Base-by-base conservation (phyloP, 2,888 invertebrate species). In the Marasmarcha lunaedactyla region DNA sequence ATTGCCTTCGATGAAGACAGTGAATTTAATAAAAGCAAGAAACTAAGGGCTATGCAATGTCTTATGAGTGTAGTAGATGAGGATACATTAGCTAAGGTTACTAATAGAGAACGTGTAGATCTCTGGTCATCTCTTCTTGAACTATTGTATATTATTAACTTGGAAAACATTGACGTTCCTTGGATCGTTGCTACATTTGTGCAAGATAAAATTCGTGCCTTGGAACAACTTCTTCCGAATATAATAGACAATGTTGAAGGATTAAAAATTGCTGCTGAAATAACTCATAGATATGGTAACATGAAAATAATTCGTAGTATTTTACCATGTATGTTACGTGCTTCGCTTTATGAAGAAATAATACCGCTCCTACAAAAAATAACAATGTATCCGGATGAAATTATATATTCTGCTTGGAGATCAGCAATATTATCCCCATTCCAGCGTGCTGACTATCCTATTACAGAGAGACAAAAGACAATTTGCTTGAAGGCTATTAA, bases 1-100 rank as follows among this genome's bases (percentile, higher is more conserved):
- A 83, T 84, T 41, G 83, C 76, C 12, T 73, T 81, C 48, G 83
- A 83, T 42, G 79, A 79, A 42, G 83, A 78, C 35, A 71, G 70
- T 49, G 77, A 79, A 48, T 66, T 68, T 44, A 78, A 83, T 41
- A 81, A 78, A 55, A 60, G 63, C 42, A 84, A 79, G 53, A 81
- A 83, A 57, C 58, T 85, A 47, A 60, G 79, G 52, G 84, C 84
- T 33, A 57, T 84, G 14, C 84, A 85, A 53, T 84, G 84, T 49
- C 55, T 84, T 34, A 71, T 84, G 63, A 84, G 84, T 49, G 60
- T 83, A 14, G 70, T 79, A 36, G 81, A 84, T 43, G 54, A 71
- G 9, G 84, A 84, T 42, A 76, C 77, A 39, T 72, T 81, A 25
- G 57, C 77, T 10, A 84, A 78, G 60, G 81, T 83, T 15, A 69